Evolutionary conservation across 2,797 vertebrate genomes (phyloP).

Genomic region (Hippoglossus hippoglossus): DNA sequence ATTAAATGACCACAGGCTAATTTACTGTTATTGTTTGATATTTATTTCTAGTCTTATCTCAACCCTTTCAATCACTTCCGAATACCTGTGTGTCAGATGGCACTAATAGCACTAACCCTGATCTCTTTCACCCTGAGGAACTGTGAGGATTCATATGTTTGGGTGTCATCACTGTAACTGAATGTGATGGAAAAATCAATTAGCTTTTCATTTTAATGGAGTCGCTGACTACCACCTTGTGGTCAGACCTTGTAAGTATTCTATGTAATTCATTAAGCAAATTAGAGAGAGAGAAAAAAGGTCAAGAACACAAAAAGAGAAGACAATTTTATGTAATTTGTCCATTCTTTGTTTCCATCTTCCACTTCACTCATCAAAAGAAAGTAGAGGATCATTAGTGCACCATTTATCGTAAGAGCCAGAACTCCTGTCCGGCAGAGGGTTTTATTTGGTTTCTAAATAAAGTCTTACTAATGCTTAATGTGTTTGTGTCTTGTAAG

Average conservation of each 20-base stretch:
- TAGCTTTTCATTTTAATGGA: neutral
- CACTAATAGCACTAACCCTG: neutral
- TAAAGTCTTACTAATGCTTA: neutral
- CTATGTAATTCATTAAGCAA: too few species aligned
- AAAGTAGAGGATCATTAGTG: neutral
- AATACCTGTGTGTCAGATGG: neutral
- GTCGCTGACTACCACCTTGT: conserved; percentile 45
- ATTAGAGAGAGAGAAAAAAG: neutral
- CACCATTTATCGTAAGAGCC: neutral
- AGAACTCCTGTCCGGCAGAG: conserved; percentile 31
- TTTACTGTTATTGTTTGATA: neutral
- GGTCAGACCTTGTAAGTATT: conserved; percentile 32
- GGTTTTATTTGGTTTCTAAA: conserved; percentile 14
- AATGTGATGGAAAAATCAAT: neutral
- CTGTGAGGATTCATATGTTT: neutral
- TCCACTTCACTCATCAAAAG: neutral
- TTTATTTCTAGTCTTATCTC: neutral
- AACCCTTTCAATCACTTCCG: neutral
- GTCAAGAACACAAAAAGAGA: neutral
- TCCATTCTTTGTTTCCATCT: neutral
- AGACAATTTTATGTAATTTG: neutral
- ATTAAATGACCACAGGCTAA: neutral
- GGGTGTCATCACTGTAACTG: neutral
- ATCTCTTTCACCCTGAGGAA: neutral
- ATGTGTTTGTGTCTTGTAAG: neutral